phyloP scores from a whole-genome alignment of 1,140 invertebrate species.

The Nymphalis io region DNA sequence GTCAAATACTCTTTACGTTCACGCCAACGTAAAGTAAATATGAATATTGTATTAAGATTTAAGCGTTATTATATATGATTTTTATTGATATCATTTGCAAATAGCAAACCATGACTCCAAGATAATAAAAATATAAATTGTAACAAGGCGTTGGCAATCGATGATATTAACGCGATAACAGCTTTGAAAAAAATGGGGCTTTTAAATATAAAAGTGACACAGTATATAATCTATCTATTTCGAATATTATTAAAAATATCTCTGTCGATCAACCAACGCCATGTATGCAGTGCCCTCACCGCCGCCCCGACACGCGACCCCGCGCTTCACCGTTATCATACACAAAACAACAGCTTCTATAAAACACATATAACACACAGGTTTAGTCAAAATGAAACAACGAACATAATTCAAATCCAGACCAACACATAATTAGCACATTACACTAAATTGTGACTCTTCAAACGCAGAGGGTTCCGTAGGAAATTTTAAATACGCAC shows the following conservation, averaged over 20 bases:
- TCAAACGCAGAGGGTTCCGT: slow-evolving; percentile 69
- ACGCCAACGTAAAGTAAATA: neutral
- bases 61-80: neutral
- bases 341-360: slow-evolving; percentile 74
- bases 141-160: slow-evolving; percentile 37
- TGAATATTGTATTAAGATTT: neutral
- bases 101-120: slow-evolving; percentile 32
- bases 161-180: neutral
- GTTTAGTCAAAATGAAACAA: slow-evolving; percentile 78
- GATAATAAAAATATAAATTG: slow-evolving; percentile 8
- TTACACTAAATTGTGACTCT: slow-evolving; percentile 73
- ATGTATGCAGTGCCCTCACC: slow-evolving; percentile 37
- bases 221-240: no score
- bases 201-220: no score
- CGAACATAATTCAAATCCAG: slow-evolving; percentile 79
- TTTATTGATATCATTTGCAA: neutral
- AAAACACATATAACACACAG: slow-evolving; percentile 78
- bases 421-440: slow-evolving; percentile 80
- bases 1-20: no score
- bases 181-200: no score
- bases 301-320: slow-evolving; percentile 65
- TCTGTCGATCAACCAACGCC: slow-evolving; percentile 35
- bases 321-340: slow-evolving; percentile 57
- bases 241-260: neutral
- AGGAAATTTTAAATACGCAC: slow-evolving; percentile 43